A percentile compares a stretch with the other conserved stretches of the same genome.
Conservation (phyloP, 2,797 vertebrate genomes). For the Pteropus rufus region DNA sequence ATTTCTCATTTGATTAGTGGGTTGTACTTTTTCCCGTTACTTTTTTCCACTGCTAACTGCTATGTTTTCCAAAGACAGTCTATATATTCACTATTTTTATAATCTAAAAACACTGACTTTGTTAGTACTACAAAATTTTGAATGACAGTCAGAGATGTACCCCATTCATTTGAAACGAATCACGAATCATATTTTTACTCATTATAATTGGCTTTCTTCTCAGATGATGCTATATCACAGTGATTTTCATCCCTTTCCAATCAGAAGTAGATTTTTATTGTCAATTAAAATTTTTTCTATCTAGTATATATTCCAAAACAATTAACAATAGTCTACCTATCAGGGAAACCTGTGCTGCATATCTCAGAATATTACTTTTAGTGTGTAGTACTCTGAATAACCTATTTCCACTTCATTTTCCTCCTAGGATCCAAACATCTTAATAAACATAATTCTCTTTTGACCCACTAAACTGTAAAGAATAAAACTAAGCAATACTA, state of each 20-base stretch:
- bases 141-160: not conserved
- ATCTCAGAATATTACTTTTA: conserved; percentile 5
- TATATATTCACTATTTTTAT: not conserved
- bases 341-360: not conserved
- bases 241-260: conserved; percentile 26
- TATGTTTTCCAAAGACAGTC: not conserved
- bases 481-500: not conserved
- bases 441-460: not conserved
- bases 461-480: not conserved
- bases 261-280: conserved; percentile 12
- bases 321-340: not conserved
- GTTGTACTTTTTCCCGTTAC: not conserved
- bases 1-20: conserved; percentile 23
- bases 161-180: conserved; percentile 15
- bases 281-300: not conserved
- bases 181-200: not conserved
- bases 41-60: not conserved
- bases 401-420: not conserved
- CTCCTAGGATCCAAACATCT: not conserved
- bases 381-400: not conserved
- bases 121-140: not conserved
- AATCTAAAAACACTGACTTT: not conserved
- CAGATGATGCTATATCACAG: not conserved
- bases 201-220: not conserved
- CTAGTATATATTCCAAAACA: not conserved